These are phyloP conservation scores for Sebastes reedi DNA, from an alignment of 2,797 vertebrate species.

Conservation along the genomic window DNA sequence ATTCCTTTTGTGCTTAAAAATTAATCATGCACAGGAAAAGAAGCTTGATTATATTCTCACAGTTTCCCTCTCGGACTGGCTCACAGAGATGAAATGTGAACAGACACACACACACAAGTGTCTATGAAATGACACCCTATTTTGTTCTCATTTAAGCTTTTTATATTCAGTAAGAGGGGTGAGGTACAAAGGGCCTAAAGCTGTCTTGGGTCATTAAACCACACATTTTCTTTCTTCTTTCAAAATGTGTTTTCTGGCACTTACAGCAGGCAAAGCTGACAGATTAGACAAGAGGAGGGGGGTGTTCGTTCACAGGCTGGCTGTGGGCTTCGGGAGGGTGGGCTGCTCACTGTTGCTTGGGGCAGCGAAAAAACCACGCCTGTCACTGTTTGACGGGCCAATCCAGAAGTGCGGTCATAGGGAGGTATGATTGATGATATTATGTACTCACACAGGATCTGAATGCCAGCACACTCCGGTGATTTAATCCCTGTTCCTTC, in stretches of 20 bases:
- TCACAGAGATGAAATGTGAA: constrained; percentile 32
- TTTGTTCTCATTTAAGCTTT: constrained; percentile 77
- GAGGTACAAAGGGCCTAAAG: constrained; percentile 68
- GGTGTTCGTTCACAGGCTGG: constrained; percentile 65
- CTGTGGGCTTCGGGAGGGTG: constrained; percentile 65
- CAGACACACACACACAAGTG: constrained; percentile 45
- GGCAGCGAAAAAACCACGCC: constrained; percentile 69
- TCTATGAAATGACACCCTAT: constrained; percentile 69
- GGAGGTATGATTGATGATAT: constrained; percentile 81
- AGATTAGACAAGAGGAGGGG: constrained; percentile 63
- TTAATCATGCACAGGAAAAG: constrained; percentile 29
- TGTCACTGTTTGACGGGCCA: constrained; percentile 76
- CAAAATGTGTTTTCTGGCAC: constrained; percentile 72
- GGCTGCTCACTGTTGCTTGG: constrained; percentile 69
- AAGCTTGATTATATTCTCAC: constrained; percentile 6
- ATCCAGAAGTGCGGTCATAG: constrained; percentile 65
- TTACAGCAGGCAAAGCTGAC: constrained; percentile 71
- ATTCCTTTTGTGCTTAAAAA: constrained; percentile 30
- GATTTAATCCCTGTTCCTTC: constrained; percentile 77
- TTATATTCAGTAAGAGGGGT: constrained; percentile 69
- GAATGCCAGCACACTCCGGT: constrained; percentile 75
- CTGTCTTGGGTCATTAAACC: constrained; percentile 78
- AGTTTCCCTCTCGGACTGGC: constrained; percentile 1
- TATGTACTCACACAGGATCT: constrained; percentile 74
- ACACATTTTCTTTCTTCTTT: constrained; percentile 71